A percentile compares a stretch with the other conserved stretches of the same genome.
phyloP scores from a whole-genome alignment of 2,888 invertebrate species.

The Synanthedon tipuliformis region DNA sequence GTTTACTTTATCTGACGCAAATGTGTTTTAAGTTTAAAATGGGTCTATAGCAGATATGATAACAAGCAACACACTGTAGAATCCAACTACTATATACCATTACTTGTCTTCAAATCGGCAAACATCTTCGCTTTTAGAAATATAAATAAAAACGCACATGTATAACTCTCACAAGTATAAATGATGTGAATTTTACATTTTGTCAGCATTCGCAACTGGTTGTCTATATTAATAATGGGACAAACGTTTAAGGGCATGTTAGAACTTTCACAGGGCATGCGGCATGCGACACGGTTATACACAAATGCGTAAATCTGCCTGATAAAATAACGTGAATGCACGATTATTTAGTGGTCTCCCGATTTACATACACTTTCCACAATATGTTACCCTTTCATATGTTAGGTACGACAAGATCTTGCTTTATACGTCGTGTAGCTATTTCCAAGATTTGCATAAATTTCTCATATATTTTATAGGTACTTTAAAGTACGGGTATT shows the following conservation, averaged over 20 bases:
- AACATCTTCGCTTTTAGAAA: too few relatives aligned
- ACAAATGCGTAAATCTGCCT: slow-evolving; percentile 9
- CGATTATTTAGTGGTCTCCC: neutral
- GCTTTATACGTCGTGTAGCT: neutral
- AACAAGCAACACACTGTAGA: neutral
- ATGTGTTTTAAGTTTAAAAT: neutral
- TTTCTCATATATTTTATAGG: too few relatives aligned
- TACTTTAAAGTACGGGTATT: too few relatives aligned
- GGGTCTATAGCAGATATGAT: slow-evolving; percentile 3
- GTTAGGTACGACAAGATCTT: slow-evolving; percentile 4
- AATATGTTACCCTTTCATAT: neutral
- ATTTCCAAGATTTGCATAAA: neutral
- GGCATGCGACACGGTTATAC: slow-evolving; percentile 14
- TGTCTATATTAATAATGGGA: slow-evolving; percentile 31
- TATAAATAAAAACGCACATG: too few relatives aligned
- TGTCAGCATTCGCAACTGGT: slow-evolving; percentile 10
- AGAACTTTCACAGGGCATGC: slow-evolving; percentile 22
- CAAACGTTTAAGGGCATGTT: slow-evolving; percentile 36
- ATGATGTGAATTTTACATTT: slow-evolving; percentile 6
- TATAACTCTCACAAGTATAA: too few relatives aligned
- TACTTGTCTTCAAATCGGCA: neutral
- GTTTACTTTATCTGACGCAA: neutral
- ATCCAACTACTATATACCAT: neutral
- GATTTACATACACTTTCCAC: neutral
- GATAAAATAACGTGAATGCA: neutral